Percentiles rank a stretch among this genome's conserved stretches.
Conservation (phyloP, 2,113 vertebrate species). For the Ptilonorhynchus violaceus region DNA sequence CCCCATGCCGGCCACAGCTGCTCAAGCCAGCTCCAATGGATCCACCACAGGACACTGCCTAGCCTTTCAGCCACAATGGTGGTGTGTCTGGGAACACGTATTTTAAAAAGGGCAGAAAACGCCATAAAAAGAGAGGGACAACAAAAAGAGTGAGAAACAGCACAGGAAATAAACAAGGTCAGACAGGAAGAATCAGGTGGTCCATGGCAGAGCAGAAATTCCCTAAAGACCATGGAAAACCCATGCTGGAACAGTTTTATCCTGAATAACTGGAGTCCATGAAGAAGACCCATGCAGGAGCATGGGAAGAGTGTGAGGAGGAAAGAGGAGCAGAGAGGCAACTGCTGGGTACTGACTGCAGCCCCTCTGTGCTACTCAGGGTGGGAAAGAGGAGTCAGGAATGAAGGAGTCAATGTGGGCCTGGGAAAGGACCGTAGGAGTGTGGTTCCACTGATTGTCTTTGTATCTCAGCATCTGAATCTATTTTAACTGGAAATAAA, state of each 20-base stretch:
- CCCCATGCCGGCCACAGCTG: background rate
- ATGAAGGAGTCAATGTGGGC: background rate
- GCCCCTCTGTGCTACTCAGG: fast-evolving
- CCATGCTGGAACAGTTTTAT: background rate
- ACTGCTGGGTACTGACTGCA: background rate
- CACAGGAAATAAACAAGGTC: background rate
- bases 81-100: background rate
- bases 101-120: background rate
- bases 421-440: background rate
- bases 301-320: background rate
- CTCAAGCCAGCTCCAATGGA: background rate
- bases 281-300: background rate
- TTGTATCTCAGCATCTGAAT: background rate
- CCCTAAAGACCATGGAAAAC: background rate
- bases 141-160: background rate
- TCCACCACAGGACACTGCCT: background rate
- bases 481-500: background rate
- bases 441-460: background rate
- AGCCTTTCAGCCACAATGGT: background rate
- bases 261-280: background rate
- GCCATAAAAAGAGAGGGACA: background rate
- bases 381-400: background rate
- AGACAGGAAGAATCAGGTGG: background rate
- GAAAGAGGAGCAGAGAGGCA: background rate
- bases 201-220: background rate